Evolutionary conservation across 1,140 invertebrate species (phyloP).

Genomic region (Trachymyrmex septentrionalis): DNA sequence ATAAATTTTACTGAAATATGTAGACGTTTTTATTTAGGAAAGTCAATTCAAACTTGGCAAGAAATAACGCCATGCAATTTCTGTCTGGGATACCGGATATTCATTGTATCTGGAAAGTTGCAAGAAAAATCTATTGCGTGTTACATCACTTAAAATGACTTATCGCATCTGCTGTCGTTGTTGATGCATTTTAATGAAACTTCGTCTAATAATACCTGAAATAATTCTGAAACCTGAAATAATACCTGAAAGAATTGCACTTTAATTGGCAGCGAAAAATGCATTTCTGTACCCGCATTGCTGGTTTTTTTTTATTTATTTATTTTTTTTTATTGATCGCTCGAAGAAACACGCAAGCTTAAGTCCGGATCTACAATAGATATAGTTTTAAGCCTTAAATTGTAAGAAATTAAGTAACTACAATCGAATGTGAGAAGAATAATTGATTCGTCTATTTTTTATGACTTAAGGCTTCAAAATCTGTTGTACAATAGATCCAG

Average conservation of each 20-base stretch:
- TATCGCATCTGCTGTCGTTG: not conserved
- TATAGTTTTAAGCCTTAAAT: too few species aligned
- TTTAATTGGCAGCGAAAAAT: slow-evolving; percentile 1
- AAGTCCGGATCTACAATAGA: too few species aligned
- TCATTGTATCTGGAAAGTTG: not conserved
- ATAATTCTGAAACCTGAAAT: slow-evolving; percentile 33
- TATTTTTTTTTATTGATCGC: not conserved
- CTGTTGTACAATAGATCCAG: too few species aligned
- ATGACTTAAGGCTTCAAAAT: too few species aligned
- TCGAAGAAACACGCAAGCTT: not conserved
- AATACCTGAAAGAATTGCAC: not conserved
- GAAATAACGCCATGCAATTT: not conserved
- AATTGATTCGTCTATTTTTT: too few species aligned
- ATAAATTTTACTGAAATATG: not conserved
- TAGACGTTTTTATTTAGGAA: not conserved
- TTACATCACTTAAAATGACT: slow-evolving; percentile 33
- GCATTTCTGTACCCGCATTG: not conserved
- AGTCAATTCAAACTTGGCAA: slow-evolving; percentile 5
- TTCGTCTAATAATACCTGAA: not conserved
- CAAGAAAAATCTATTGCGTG: not conserved
- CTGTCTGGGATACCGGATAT: not conserved
- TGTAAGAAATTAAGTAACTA: too few species aligned
- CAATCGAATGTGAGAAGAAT: too few species aligned
- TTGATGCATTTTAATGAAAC: not conserved
- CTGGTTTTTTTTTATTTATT: not conserved